These are phyloP conservation scores for Brachyhypopomus gauderio DNA, from an alignment of 2,113 vertebrate species.

Conservation along the genomic window DNA sequence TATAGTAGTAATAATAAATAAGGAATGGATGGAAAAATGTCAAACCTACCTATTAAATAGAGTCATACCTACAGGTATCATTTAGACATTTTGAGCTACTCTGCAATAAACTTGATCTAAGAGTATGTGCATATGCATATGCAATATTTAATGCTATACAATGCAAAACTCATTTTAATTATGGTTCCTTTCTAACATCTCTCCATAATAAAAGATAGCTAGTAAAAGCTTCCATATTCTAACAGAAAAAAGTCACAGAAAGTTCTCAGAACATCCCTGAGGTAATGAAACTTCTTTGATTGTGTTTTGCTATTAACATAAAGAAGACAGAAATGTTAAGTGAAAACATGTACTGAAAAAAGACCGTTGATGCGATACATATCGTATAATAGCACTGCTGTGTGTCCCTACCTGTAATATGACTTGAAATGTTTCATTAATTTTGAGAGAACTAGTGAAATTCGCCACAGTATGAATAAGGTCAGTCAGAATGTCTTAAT, in stretches of 20 bases:
- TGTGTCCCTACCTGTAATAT: neutral
- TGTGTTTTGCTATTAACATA: conserved; percentile 29
- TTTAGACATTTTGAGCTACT: no score
- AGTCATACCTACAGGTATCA: no score
- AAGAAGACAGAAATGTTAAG: conserved; percentile 1
- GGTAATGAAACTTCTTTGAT: conserved; percentile 27
- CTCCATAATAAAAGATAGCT: neutral
- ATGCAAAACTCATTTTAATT: neutral
- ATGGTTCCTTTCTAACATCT: neutral
- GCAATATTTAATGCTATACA: neutral
- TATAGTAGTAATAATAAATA: no score
- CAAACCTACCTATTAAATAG: no score
- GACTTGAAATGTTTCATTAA: conserved; percentile 32
- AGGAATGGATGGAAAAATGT: no score
- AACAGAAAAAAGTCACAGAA: neutral
- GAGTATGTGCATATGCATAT: neutral
- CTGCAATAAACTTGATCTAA: no score
- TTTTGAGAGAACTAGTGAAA: conserved; percentile 19
- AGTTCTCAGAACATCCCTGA: neutral
- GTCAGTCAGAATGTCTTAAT: conserved; percentile 17
- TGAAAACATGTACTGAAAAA: neutral
- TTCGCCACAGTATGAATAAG: conserved; percentile 16
- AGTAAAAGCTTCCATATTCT: conserved; percentile 2
- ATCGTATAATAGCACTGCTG: conserved; percentile 2
- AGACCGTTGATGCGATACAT: neutral